Conservation (phyloP, 1,140 invertebrate species). For the Sycophila sp. region DNA sequence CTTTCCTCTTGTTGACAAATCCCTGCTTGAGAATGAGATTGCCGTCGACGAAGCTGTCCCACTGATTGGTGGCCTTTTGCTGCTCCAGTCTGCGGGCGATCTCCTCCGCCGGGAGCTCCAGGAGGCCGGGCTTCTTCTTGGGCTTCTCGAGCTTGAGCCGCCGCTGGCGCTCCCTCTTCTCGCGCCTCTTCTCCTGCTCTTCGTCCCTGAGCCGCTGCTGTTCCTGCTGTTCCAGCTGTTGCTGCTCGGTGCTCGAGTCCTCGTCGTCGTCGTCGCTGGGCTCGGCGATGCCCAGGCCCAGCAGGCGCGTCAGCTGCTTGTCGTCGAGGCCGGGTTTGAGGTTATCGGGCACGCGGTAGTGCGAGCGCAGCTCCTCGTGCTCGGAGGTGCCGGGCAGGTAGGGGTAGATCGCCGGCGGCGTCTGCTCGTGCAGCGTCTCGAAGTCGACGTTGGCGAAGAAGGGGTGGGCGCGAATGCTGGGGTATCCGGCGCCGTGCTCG, state of each 20-base stretch:
- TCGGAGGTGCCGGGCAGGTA: slow-evolving; percentile 83
- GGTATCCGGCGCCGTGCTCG: slow-evolving; percentile 76
- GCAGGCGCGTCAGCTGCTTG: slow-evolving; percentile 78
- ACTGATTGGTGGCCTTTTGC: slow-evolving; percentile 82
- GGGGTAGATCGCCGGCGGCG: slow-evolving; percentile 85
- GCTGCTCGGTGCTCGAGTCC: slow-evolving; percentile 4
- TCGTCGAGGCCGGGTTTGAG: slow-evolving; percentile 88
- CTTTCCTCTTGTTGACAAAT: slow-evolving; percentile 93
- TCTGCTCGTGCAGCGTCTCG: slow-evolving; percentile 80
- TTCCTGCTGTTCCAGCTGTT: not conserved
- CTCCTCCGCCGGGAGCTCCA: slow-evolving; percentile 70
- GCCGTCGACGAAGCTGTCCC: slow-evolving; percentile 87
- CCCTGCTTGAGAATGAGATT: slow-evolving; percentile 96
- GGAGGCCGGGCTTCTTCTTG: slow-evolving; percentile 58
- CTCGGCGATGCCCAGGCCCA: slow-evolving; percentile 75
- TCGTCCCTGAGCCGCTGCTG: slow-evolving; percentile 16
- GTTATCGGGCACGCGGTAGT: slow-evolving; percentile 77
- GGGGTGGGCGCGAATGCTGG: slow-evolving; percentile 83
- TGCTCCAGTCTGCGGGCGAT: slow-evolving; percentile 74
- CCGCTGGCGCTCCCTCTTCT: slow-evolving; percentile 25
- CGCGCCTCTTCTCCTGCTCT: slow-evolving; percentile 12
- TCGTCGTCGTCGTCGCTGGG: slow-evolving; percentile 49
- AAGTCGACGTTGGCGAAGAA: slow-evolving; percentile 90
- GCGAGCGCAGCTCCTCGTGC: slow-evolving; percentile 73
- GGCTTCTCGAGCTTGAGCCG: slow-evolving; percentile 47